Base-by-base conservation (phyloP, 1,140 invertebrate species). In the Saccostrea cuccullata region DNA sequence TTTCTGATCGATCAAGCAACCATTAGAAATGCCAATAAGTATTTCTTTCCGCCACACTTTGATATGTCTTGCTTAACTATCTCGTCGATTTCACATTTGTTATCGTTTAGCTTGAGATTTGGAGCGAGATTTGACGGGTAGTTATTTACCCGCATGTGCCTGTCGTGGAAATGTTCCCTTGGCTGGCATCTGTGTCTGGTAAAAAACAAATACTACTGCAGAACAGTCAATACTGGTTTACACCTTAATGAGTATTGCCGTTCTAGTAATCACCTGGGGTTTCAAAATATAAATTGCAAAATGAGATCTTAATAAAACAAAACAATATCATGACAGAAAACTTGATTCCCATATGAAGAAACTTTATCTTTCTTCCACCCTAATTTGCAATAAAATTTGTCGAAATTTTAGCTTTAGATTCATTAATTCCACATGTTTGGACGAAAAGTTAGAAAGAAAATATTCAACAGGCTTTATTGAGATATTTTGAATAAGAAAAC, bases 1-100 rank as follows among this genome's bases (percentile, higher is more conserved):
- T 36, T 11, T 77, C 26, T 77, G 70, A 26, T 77, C 70, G 70
- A 77, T 77, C 23, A 30, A 36, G 26, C 70, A 12, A 30, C 70
- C 70, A 77, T 77, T 77, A 77, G 13, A 77, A 77, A 77, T 77
- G 70, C 70, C 70, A 77, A 77, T 77, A 77, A 30, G 70, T 77
- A 36, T 77, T 77, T 77, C 70, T 77, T 77, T 77, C 30, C 8
- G 11, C 70, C 23, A 77, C 70, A 36, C 70, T 77, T 77, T 77
- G 70, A 77, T 30, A 77, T 77, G 23, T 77, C 26, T 77, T 77
- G 70, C 13, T 26, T 36, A 77, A 77, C 70, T 26, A 30, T 77
- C 70, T 77, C 70, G 26, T 77, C 23, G 70, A 77, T 77, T 77
- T 30, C 70, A 36, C 70, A 77, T 77, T 77, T 30, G 70, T 77